These are phyloP conservation scores for Heterodera filipjevi DNA, from an alignment of 2,888 invertebrate species.

Conservation along the genomic window DNA sequence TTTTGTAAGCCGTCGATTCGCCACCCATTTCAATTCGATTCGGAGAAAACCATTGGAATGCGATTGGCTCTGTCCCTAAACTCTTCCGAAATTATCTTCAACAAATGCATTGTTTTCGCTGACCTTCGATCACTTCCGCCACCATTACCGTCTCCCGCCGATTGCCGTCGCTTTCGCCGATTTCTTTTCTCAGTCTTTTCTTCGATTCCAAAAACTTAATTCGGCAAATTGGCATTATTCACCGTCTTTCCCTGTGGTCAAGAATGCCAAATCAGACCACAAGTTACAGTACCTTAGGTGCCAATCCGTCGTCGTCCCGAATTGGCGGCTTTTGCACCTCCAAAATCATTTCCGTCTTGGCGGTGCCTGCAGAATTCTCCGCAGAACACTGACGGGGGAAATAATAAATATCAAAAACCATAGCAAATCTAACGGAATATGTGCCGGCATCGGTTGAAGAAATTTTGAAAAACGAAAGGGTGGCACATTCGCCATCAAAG, in stretches of 20 bases:
- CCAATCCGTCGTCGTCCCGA: conserved; percentile 48
- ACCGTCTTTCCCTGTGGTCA: neutral
- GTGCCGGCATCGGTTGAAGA: conserved; percentile 37
- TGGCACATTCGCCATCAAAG: conserved; percentile 64
- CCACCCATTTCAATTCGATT: conserved; percentile 55
- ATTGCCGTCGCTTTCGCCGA: conserved; percentile 34
- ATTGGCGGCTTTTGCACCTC: conserved; percentile 45
- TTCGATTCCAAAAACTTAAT: conserved; percentile 38
- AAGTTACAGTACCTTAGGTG: conserved; percentile 41
- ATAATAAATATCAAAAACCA: conserved; percentile 14
- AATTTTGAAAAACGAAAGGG: conserved; percentile 52
- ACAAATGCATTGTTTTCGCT: too few relatives aligned
- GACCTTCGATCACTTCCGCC: conserved; percentile 45
- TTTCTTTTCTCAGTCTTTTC: conserved; percentile 35
- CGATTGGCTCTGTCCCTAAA: conserved; percentile 59
- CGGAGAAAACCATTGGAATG: conserved; percentile 55
- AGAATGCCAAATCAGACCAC: neutral
- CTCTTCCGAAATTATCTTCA: too few relatives aligned
- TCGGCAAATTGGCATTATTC: neutral
- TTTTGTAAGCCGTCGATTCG: conserved; percentile 17
- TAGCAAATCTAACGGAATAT: conserved; percentile 34
- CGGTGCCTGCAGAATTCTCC: conserved; percentile 2
- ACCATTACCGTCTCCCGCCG: conserved; percentile 32
- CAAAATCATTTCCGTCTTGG: conserved; percentile 50
- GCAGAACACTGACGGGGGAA: neutral